Conservation (phyloP, 2,113 vertebrate genomes). For the Sinocyclocheilus anshuiensis region DNA sequence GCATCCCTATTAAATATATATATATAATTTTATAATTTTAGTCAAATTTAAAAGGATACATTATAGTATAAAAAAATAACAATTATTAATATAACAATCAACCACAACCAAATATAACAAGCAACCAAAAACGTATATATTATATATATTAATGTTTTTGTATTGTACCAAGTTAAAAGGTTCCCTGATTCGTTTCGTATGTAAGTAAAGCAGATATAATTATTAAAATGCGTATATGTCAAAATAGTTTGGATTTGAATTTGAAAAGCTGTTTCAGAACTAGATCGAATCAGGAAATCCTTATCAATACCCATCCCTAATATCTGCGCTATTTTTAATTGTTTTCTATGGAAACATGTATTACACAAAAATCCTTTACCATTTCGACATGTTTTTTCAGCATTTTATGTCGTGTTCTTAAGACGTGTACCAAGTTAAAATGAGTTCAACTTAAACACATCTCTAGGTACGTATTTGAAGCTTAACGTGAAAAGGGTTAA, state of each 20-base stretch:
- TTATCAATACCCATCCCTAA: neutral
- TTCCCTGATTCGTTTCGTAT: neutral
- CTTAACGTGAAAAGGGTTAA: neutral
- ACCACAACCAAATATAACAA: no score
- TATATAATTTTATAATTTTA: no score
- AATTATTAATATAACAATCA: no score
- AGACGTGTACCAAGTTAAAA: neutral
- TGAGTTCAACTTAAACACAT: neutral
- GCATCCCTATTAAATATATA: no score
- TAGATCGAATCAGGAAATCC: neutral
- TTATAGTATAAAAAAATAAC: no score
- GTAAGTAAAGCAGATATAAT: neutral
- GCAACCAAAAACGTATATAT: no score
- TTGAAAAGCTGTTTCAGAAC: neutral
- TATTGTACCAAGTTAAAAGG: neutral
- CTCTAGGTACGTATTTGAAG: neutral
- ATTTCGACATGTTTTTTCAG: neutral
- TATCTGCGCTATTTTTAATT: neutral
- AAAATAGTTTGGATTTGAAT: neutral
- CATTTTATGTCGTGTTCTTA: neutral
- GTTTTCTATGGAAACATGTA: neutral
- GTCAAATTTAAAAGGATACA: no score
- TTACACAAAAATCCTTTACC: neutral
- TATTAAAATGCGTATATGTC: neutral
- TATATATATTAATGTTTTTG: neutral